Conservation (phyloP, 2,888 invertebrate species). For the Drosophila atripex region DNA sequence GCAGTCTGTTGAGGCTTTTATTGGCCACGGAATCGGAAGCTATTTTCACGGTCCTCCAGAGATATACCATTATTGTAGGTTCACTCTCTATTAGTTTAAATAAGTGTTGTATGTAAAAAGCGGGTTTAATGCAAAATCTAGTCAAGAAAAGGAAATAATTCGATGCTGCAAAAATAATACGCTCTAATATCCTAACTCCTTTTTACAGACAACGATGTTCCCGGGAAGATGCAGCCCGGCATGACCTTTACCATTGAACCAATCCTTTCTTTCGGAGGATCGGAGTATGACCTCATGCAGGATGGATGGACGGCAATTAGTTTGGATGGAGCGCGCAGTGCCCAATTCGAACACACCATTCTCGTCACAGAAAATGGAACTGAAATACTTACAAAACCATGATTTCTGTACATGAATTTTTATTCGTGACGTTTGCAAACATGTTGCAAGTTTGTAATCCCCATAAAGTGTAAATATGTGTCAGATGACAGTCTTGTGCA, state of each 20-base stretch:
- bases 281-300: constrained; percentile 88
- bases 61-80: constrained; percentile 91
- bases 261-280: constrained; percentile 90
- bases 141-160: too few relatives aligned
- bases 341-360: constrained; percentile 96
- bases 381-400: constrained; percentile 89
- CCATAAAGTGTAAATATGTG: constrained; percentile 22
- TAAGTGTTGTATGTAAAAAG: too few relatives aligned
- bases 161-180: too few relatives aligned
- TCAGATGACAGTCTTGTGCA: constrained; percentile 35
- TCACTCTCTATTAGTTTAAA: constrained; percentile 54
- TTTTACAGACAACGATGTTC: constrained; percentile 86
- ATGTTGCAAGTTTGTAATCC: constrained; percentile 21
- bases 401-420: constrained; percentile 28
- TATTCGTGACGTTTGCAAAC: constrained; percentile 8
- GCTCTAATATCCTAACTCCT: neutral
- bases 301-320: constrained; percentile 98
- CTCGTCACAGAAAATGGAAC: constrained; percentile 91
- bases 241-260: constrained; percentile 99
- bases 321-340: constrained; percentile 91
- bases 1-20: constrained; percentile 90
- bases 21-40: constrained; percentile 96
- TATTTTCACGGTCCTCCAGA: constrained; percentile 97
- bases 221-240: constrained; percentile 91
- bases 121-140: neutral